Evolutionary conservation across 2,888 invertebrate genomes (phyloP).

Genomic region (Ophion costatus): DNA sequence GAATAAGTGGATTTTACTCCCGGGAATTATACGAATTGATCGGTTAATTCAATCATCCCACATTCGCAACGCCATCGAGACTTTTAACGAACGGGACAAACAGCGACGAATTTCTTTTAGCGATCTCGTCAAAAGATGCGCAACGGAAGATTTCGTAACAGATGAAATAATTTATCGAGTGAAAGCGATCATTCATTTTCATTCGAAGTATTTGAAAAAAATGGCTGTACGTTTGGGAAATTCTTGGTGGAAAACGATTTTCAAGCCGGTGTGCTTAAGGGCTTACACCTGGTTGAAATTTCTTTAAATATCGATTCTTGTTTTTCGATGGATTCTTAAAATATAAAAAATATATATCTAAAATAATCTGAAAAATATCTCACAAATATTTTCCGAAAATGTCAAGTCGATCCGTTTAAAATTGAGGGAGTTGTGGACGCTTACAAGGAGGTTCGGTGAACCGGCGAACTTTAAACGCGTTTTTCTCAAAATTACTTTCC

Average conservation of each 20-base stretch:
- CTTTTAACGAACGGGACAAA: constrained; percentile 2
- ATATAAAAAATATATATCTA: too few relatives aligned
- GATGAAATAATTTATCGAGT: background rate
- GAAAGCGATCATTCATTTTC: background rate
- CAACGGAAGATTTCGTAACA: background rate
- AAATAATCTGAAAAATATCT: too few relatives aligned
- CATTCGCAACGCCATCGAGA: constrained; percentile 49
- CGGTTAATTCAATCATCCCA: constrained; percentile 56
- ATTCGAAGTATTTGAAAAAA: background rate
- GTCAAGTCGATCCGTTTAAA: too few relatives aligned
- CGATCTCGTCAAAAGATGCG: background rate
- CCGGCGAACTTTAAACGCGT: too few relatives aligned
- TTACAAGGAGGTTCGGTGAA: too few relatives aligned
- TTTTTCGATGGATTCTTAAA: too few relatives aligned
- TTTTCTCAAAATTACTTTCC: too few relatives aligned
- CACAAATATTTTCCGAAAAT: too few relatives aligned
- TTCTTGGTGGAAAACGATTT: background rate
- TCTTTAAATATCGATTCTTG: too few relatives aligned
- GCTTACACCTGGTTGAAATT: too few relatives aligned
- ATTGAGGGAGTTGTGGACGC: too few relatives aligned
- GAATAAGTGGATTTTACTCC: constrained; percentile 6
- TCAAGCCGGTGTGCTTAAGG: background rate
- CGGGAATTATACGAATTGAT: constrained; percentile 33
- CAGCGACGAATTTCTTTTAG: constrained; percentile 4
- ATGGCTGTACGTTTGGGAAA: background rate